Evolutionary conservation across 2,113 vertebrate genomes (phyloP), one percentile per base, ranked within the genome.

Genomic region (Thymallus thymallus): DNA sequence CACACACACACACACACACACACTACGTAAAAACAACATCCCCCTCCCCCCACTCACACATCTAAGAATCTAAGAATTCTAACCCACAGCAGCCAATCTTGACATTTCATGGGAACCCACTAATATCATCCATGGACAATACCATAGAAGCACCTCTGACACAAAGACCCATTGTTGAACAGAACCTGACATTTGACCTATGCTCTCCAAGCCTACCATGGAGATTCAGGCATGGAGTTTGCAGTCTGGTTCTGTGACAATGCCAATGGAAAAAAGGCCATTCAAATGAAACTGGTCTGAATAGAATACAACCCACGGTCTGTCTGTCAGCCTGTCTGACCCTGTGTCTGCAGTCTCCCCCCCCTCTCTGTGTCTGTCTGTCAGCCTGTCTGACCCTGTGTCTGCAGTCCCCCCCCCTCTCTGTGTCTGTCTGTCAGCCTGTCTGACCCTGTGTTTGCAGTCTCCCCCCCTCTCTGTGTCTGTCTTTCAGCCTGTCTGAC

Each of bases 271-370:
- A 81, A 80, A 83, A 82, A 41, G 24, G n/a, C 32, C 20, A 4
- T 72, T 82, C 56, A 6, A 77, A 72, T 84, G 82, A 86, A 85
- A 75, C 71, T 63, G 75, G 77, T 3, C 46, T 51, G 82, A 35
- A 32, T 77, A 82, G 67, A 75, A 70, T 23, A 48, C 77, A 80
- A 79, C 68, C 79, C 71, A 74, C 55, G 61, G 64, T 81, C 61
- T 64, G 75, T 74, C 76, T 65, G 7, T 58, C 56, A 2, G 56
- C 78, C 86, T 86, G 48, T 67, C 30, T 72, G 56, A 45, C 58
- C 22, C n/a, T 48, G 30, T 64, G 26, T 71, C 75, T 56, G 29
- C 46, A 32, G 35, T 26, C 84, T 22, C 56, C 56, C 48, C 48
- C 3, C 0, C 18, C 35, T 35, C 35, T 35, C 35, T 2, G 6